These are phyloP conservation scores for Drosophila kanapiae DNA, from an alignment of 1,140 invertebrate genomes.

Conservation along the genomic window DNA sequence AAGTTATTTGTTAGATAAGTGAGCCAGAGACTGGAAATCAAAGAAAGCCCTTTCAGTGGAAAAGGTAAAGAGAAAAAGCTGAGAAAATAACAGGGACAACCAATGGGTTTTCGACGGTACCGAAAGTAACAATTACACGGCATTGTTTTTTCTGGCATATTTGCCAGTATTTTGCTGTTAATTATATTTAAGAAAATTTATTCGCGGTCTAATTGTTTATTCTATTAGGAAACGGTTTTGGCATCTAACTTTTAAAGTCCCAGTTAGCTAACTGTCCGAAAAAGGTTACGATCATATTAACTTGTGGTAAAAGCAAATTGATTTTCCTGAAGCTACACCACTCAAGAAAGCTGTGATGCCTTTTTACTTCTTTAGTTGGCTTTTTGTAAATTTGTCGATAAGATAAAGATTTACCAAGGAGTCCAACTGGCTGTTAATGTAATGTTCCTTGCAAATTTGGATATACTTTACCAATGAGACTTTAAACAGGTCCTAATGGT, in stretches of 20 bases:
- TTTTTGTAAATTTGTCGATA: too few relatives aligned
- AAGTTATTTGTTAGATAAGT: conserved; percentile 63
- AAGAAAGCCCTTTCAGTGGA: conserved; percentile 11
- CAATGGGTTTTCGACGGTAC: conserved; percentile 16
- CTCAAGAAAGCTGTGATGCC: too few relatives aligned
- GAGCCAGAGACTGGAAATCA: conserved; percentile 32
- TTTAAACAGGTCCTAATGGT: too few relatives aligned
- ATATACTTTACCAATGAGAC: too few relatives aligned
- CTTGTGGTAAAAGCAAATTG: background rate
- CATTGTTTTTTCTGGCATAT: conserved; percentile 12
- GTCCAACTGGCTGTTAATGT: too few relatives aligned
- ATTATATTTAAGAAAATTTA: conserved; percentile 2
- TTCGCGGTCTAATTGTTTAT: background rate
- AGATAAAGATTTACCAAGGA: too few relatives aligned
- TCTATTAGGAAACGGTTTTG: background rate
- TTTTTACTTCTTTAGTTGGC: too few relatives aligned
- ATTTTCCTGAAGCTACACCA: background rate
- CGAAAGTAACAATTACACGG: conserved; percentile 28
- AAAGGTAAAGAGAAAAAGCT: conserved; percentile 20
- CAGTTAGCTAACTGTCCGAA: too few relatives aligned
- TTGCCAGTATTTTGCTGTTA: conserved; percentile 1
- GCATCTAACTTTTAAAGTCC: too few relatives aligned
- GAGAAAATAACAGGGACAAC: conserved; percentile 16
- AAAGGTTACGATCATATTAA: background rate
- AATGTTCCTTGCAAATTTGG: too few relatives aligned